These are phyloP conservation scores for Leucophenga varia DNA, from an alignment of 1,140 invertebrate species.

Conservation along the genomic window DNA sequence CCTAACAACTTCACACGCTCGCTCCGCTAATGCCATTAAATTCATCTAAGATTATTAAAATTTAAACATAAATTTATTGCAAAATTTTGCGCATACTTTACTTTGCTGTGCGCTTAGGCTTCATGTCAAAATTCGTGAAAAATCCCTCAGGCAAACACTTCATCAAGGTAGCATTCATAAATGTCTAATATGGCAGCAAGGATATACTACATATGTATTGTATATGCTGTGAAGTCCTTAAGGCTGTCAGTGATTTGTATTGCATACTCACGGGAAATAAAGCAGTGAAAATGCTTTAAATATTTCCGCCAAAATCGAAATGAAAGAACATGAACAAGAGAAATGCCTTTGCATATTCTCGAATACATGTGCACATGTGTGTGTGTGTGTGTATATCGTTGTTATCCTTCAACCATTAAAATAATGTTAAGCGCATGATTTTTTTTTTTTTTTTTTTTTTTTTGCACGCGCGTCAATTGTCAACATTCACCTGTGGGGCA, in stretches of 20 bases:
- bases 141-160: too few relatives aligned
- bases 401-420: constrained; percentile 34
- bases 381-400: constrained; percentile 23
- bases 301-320: constrained; percentile 22
- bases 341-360: constrained; percentile 15
- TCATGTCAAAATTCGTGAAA: too few relatives aligned
- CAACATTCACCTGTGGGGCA: constrained; percentile 37
- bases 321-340: too few relatives aligned
- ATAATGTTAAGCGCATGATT: constrained; percentile 51
- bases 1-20: too few relatives aligned
- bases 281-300: constrained; percentile 36
- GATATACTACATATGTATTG: too few relatives aligned
- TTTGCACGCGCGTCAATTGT: constrained; percentile 52
- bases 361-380: constrained; percentile 16
- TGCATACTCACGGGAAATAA: constrained; percentile 22
- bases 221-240: constrained; percentile 16
- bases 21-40: too few relatives aligned
- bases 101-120: too few relatives aligned
- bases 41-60: too few relatives aligned
- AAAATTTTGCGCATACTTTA: too few relatives aligned
- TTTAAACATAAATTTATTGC: too few relatives aligned
- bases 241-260: too few relatives aligned
- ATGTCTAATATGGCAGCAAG: constrained; percentile 11
- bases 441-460: constrained; percentile 20
- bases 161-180: background rate